Base-by-base conservation (phyloP, 2,797 vertebrate species). In the Ceyx erithaca region DNA sequence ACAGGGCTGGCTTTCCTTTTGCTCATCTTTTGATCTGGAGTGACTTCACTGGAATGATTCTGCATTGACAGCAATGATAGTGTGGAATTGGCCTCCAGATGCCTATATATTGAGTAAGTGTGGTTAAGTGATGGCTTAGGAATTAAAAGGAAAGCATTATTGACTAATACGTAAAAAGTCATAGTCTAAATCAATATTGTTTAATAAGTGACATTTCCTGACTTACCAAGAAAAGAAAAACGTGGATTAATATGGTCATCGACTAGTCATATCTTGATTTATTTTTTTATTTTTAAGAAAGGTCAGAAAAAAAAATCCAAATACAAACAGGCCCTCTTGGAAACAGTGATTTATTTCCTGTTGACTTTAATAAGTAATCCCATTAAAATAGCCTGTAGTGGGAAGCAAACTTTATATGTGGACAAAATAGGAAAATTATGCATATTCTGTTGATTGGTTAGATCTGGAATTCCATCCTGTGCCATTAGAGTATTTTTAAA, bases 401-500 rank as follows among this genome's bases (percentile, higher is more conserved):
- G 48, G 91, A 92, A 57, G 33, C 35, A 93, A 91, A 43, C 20
- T 22, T 79, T 73, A 2, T 20, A 67, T 20, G 21, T 46, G 49
- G 28, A 89, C 52, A 86, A 85, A 76, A 57, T 48, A 77, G 69
- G 63, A 88, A 92, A 88, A 84, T 25, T 0, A 70, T 2, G 1
- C 16, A 3, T 76, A 91, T 93, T 91, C 30, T n/a, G 8, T 75
- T 63, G 52, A 30, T 87, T 52, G 54, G 33, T 82, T 66, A 72
- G n/a, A 54, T 85, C 72, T 75, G 68, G 43, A 89, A 62, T 80
- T 76, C 41, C 35, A 40, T 83, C 64, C 71, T 63, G 43, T 45
- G 41, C 75, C 73, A 46, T 61, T 52, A 40, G 49, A 82, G 51
- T 85, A 91, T 77, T 86, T 93, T 87, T 80, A 81, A 90, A 69